Base-by-base conservation (phyloP, 2,113 vertebrate genomes). In the Amphiprion ocellaris region DNA sequence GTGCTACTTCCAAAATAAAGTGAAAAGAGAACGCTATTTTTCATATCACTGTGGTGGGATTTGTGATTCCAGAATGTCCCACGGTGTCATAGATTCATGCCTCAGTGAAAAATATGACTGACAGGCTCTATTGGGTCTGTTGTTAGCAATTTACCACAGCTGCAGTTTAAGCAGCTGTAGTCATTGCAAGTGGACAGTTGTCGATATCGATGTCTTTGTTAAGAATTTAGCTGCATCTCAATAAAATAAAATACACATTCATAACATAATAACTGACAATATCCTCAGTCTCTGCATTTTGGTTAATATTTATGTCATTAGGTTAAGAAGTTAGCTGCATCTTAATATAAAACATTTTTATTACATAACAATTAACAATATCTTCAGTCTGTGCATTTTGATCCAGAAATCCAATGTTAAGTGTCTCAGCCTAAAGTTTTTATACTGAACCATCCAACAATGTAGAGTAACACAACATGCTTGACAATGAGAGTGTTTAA, bases 1-100 rank as follows among this genome's bases (percentile, higher is more conserved):
- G 33, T 23, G 41, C 67, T 47, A n/a, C 69, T 59, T 66, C 14
- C 11, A 37, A 69, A 49, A 63, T 81, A 11, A 74, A 62, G 26
- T n/a, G 33, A 53, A 75, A 77, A 59, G 47, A 33, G 6, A 39
- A 71, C 4, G 10, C 21, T 11, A 26, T 9, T 21, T 66, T 28
- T 67, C 30, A 24, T n/a, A 26, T 26, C 47, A 15, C 4, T 2
- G 0, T 23, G 26, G 26, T 44, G 23, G 19, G 4, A 24, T 44
- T 17, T 37, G 61, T n/a, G 33, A 52, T 65, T 58, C 50, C 19
- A 30, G 11, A 17, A 23, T 41, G 64, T 65, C 30, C 54, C 47
- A 8, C 24, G 0, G 17, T 28, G 49, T 64, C 54, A 56, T 47
- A 33, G 56, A 0, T 26, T 0, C 4, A 28, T 39, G 63, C 19